Evolutionary conservation across 2,888 invertebrate species (phyloP).

Genomic region (Yponomeuta plumbellus): DNA sequence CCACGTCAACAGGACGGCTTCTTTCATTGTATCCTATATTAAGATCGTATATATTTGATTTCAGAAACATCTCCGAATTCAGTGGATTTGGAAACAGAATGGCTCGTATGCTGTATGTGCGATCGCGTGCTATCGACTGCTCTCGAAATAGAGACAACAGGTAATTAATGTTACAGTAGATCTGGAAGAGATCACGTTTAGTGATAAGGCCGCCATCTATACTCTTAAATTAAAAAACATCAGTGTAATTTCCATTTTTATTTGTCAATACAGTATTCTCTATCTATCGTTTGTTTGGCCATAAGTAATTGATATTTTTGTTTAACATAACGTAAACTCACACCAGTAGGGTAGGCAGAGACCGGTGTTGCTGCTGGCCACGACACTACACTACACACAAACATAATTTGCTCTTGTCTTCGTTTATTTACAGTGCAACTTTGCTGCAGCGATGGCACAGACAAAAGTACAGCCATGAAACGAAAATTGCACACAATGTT

Average conservation of each 20-base stretch:
- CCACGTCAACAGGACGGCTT: neutral
- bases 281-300: no score
- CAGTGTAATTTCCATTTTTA: no score
- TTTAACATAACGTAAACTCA: no score
- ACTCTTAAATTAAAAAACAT: no score
- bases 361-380: no score
- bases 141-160: constrained; percentile 56
- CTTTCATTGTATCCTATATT: neutral
- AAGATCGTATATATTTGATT: neutral
- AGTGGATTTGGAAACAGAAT: constrained; percentile 52
- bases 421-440: constrained; percentile 45
- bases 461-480: constrained; percentile 42
- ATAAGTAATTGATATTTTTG: no score
- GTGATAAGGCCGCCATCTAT: no score
- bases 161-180: constrained; percentile 30
- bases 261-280: no score
- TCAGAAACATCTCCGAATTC: neutral
- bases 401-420: no score
- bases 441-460: constrained; percentile 49
- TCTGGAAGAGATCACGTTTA: no score
- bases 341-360: no score
- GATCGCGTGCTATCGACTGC: constrained; percentile 62
- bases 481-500: constrained; percentile 58
- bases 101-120: constrained; percentile 61
- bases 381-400: no score